Evolutionary conservation across 92 coral and sea anemone genomes (phyloP).

Genomic region (Umimayanthus kanabou): DNA sequence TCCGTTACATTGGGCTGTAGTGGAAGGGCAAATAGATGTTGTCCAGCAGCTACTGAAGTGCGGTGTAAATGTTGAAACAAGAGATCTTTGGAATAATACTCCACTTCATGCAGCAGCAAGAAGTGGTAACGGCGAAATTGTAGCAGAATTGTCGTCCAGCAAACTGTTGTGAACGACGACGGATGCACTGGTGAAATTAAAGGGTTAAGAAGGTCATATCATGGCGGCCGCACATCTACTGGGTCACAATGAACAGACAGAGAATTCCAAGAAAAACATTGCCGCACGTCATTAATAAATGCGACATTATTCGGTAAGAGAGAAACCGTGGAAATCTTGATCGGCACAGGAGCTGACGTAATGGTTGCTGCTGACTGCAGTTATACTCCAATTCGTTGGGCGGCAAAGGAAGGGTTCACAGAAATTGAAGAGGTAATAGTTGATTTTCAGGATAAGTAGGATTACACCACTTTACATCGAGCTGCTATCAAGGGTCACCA

Average conservation of each 20-base stretch:
- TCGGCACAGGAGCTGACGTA: neutral
- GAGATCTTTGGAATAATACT: neutral
- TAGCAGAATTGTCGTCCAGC: neutral
- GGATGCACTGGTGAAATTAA: neutral
- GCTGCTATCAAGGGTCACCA: too few relatives aligned
- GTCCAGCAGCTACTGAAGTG: neutral
- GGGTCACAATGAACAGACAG: neutral
- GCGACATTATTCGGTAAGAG: neutral
- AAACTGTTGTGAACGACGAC: neutral
- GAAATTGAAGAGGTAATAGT: neutral
- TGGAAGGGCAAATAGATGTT: neutral
- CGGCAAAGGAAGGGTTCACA: too few relatives aligned
- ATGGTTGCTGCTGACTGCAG: too few relatives aligned
- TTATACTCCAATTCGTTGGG: too few relatives aligned
- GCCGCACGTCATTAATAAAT: neutral
- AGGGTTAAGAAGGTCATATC: neutral
- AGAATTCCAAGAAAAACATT: neutral
- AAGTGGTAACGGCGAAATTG: constrained; percentile 8
- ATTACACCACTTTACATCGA: too few relatives aligned
- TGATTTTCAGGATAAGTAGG: too few relatives aligned
- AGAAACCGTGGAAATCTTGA: neutral
- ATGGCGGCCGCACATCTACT: neutral
- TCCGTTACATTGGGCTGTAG: constrained; percentile 29
- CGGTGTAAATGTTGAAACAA: constrained; percentile 15
- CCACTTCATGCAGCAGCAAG: neutral